Percentiles rank a stretch among this genome's conserved stretches.
Evolutionary conservation across 1,140 invertebrate species (phyloP).

Genomic region (Trichogramma pretiosum): DNA sequence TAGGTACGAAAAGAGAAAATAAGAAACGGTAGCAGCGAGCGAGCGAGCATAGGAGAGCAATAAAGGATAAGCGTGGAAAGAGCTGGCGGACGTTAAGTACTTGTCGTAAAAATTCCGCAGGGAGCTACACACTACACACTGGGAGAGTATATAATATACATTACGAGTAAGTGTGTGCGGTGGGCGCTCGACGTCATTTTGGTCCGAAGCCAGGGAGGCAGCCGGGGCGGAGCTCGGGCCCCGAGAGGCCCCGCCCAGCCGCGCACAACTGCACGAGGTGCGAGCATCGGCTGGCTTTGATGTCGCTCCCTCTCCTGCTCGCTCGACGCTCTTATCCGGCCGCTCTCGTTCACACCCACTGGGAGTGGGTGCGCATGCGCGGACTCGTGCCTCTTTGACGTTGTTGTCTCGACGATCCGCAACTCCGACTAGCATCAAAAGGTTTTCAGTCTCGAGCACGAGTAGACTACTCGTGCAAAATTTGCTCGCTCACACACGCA

Average conservation of each 20-base stretch:
- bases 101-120: slow-evolving; percentile 44
- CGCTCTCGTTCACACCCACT: background rate
- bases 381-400: too few species aligned
- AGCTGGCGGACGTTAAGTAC: slow-evolving; percentile 41
- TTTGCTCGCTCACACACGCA: slow-evolving; percentile 19
- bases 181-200: slow-evolving; percentile 36
- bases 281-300: slow-evolving; percentile 23
- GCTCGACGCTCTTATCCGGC: background rate
- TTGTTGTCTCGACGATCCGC: too few species aligned
- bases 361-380: too few species aligned
- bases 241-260: slow-evolving; percentile 6
- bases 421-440: slow-evolving; percentile 25
- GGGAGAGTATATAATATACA: too few species aligned
- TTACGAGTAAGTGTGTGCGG: too few species aligned
- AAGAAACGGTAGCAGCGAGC: too few species aligned
- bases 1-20: too few species aligned
- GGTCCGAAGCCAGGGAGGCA: slow-evolving; percentile 17
- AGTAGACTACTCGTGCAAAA: slow-evolving; percentile 27
- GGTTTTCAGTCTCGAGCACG: slow-evolving; percentile 42
- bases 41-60: too few species aligned
- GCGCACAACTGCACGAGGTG: slow-evolving; percentile 3
- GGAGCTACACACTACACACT: too few species aligned
- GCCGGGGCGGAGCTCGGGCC: slow-evolving; percentile 9
- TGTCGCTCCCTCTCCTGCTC: slow-evolving; percentile 16
- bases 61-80: too few species aligned